phyloP scores from a whole-genome alignment of 2,888 invertebrate genomes.

The Plebejus melissa region DNA sequence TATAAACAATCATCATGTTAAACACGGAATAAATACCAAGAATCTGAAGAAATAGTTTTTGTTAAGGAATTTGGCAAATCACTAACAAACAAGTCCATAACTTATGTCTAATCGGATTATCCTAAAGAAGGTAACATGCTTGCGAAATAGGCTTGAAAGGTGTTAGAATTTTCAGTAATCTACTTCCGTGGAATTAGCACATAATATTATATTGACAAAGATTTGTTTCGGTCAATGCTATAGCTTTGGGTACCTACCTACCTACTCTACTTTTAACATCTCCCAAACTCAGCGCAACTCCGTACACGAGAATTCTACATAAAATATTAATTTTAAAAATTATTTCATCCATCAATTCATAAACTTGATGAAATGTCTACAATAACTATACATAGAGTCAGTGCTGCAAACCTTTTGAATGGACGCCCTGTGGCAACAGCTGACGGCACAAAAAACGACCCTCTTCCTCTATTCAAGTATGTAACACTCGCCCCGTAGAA shows the following conservation, averaged over 20 bases:
- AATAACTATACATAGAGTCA: slow-evolving; percentile 12
- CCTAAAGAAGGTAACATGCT: neutral
- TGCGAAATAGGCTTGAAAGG: neutral
- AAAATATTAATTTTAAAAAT: neutral
- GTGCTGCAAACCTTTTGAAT: slow-evolving; percentile 42
- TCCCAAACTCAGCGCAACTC: neutral
- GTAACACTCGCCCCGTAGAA: slow-evolving; percentile 7
- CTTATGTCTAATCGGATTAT: neutral
- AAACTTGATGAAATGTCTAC: neutral
- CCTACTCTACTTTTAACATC: neutral
- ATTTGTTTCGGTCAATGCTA: too few relatives aligned
- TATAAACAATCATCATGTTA: neutral
- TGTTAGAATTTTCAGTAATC: neutral
- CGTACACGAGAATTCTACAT: neutral
- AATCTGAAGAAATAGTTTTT: neutral
- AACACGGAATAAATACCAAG: neutral
- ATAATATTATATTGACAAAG: neutral
- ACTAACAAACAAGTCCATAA: neutral
- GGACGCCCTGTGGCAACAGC: slow-evolving; percentile 57
- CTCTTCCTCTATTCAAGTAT: slow-evolving; percentile 43
- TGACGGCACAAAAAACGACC: slow-evolving; percentile 63
- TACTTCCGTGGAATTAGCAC: neutral
- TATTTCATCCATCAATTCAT: neutral
- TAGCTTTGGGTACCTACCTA: neutral
- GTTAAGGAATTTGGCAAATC: neutral